Evolutionary conservation across 1,140 invertebrate genomes (phyloP).

Genomic region (Luehdorfia chinensis): DNA sequence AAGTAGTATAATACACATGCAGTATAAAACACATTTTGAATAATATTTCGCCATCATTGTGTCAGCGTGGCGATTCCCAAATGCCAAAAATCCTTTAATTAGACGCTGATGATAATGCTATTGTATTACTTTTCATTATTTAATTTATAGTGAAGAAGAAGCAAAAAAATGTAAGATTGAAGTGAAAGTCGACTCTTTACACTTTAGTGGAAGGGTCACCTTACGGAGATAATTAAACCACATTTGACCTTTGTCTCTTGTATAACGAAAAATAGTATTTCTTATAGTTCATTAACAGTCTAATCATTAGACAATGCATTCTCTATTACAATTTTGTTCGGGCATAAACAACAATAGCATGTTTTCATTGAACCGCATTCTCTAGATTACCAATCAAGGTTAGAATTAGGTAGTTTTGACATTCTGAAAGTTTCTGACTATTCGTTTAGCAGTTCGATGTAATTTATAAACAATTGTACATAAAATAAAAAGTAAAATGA

Average conservation of each 20-base stretch:
- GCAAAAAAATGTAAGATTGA: no score
- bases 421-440: background rate
- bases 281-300: slow-evolving; percentile 13
- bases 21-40: no score
- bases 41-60: no score
- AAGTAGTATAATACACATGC: no score
- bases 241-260: slow-evolving; percentile 8
- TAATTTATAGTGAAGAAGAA: no score
- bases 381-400: slow-evolving; percentile 6
- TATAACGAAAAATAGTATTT: slow-evolving; percentile 7
- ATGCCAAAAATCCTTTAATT: no score
- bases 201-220: background rate
- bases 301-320: slow-evolving; percentile 11
- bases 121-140: no score
- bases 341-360: slow-evolving; percentile 10
- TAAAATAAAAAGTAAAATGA: no score
- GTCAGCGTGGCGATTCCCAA: no score
- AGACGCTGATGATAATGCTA: no score
- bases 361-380: slow-evolving; percentile 12
- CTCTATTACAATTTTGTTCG: slow-evolving; percentile 12
- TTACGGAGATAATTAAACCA: slow-evolving; percentile 9
- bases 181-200: no score
- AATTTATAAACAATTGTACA: background rate
- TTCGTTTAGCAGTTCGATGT: background rate
- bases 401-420: slow-evolving; percentile 4